A percentile compares a stretch with the other conserved stretches of the same genome.
phyloP scores from a whole-genome alignment of 2,797 vertebrate genomes.

The Meriones psammophilus region DNA sequence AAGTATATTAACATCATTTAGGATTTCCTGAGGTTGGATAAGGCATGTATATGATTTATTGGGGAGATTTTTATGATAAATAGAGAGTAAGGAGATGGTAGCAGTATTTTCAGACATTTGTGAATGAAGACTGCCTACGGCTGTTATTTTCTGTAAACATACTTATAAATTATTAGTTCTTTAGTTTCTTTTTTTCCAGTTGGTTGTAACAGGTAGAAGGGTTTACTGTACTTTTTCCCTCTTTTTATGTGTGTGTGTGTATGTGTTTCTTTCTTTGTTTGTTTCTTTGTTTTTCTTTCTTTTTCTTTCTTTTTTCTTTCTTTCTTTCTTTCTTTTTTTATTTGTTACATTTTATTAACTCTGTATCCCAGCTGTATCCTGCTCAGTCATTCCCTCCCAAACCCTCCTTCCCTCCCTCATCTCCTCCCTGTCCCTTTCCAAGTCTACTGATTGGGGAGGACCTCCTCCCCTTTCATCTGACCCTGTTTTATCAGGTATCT shows the following conservation, averaged over 20 bases:
- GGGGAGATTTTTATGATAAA: neutral
- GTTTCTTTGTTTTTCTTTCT: fast-evolving
- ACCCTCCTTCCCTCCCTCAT: too few species aligned
- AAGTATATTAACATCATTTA: neutral
- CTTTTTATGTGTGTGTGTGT: too few species aligned
- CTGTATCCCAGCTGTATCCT: too few species aligned
- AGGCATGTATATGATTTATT: neutral
- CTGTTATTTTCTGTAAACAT: constrained; percentile 21
- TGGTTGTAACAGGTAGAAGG: neutral
- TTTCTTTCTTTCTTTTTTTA: too few species aligned
- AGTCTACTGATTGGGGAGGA: too few species aligned
- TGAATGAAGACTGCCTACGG: neutral
- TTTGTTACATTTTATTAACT: too few species aligned
- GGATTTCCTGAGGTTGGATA: neutral
- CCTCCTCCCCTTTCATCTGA: too few species aligned
- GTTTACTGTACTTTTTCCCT: neutral
- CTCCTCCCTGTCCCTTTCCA: too few species aligned
- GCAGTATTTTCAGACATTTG: neutral
- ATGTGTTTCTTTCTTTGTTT: too few species aligned
- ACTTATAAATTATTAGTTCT: constrained; percentile 23
- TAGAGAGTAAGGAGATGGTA: neutral
- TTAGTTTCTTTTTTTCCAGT: neutral
- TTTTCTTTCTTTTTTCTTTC: too few species aligned
- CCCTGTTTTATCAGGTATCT: too few species aligned
- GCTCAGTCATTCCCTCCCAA: too few species aligned